A percentile compares a stretch with the other conserved stretches of the same genome.
These are phyloP conservation scores for Actinernus sp. DNA, from an alignment of 92 coral and sea anemone genomes.

Conservation along the genomic window DNA sequence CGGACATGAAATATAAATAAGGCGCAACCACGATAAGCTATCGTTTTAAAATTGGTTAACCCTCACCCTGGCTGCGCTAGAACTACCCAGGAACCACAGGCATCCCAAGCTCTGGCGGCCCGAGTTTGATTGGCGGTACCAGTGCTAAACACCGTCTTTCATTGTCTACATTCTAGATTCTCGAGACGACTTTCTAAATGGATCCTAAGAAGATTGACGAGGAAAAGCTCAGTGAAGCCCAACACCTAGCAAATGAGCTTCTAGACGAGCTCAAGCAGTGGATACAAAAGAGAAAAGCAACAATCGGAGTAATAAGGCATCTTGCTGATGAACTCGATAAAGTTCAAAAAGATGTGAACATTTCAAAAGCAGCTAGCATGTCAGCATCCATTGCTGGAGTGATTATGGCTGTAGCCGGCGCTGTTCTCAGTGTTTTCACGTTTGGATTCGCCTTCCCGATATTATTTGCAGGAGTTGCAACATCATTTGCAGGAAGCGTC, in stretches of 20 bases:
- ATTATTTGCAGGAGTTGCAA: not conserved
- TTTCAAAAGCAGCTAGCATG: not conserved
- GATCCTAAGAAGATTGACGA: not conserved
- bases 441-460: not conserved
- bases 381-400: not conserved
- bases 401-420: not conserved
- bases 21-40: too few relatives aligned
- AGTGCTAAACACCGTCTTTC: too few relatives aligned
- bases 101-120: too few relatives aligned
- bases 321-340: not conserved
- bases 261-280: not conserved
- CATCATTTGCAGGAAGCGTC: not conserved
- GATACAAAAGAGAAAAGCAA: not conserved
- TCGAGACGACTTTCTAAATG: too few relatives aligned
- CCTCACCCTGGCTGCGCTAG: too few relatives aligned
- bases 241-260: not conserved
- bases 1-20: too few relatives aligned
- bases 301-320: not conserved
- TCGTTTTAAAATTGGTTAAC: too few relatives aligned
- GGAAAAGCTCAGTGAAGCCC: not conserved
- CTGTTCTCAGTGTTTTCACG: not conserved
- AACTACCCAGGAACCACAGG: too few relatives aligned
- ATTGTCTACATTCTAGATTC: too few relatives aligned
- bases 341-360: not conserved
- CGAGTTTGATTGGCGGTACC: too few relatives aligned